Evolutionary conservation across 2,113 vertebrate genomes (phyloP).

Genomic region (Phaethon lepturus): DNA sequence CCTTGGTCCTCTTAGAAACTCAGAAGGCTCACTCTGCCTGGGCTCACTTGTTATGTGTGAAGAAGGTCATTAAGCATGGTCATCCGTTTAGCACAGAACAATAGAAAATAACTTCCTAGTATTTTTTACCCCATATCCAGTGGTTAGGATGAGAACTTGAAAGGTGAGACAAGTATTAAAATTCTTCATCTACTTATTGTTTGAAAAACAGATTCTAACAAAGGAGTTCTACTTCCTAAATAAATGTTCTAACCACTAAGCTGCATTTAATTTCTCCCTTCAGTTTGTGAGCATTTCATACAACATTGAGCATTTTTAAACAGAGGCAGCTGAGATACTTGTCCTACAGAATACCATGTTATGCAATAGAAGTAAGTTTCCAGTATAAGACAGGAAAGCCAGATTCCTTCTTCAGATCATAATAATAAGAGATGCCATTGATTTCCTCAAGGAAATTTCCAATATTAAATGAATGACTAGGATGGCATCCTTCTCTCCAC

Average conservation of each 20-base stretch:
- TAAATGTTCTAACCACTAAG: background rate
- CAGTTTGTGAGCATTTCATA: background rate
- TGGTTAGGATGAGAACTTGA: background rate
- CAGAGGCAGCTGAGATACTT: background rate
- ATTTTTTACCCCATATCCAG: background rate
- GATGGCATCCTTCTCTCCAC: background rate
- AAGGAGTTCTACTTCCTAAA: background rate
- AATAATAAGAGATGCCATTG: background rate
- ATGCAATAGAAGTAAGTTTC: background rate
- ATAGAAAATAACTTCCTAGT: background rate
- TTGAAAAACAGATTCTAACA: background rate
- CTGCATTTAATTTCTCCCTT: background rate
- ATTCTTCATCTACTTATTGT: background rate
- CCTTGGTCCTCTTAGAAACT: background rate
- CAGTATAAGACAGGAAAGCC: background rate
- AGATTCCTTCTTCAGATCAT: background rate
- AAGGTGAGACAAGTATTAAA: background rate
- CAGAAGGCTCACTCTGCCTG: background rate
- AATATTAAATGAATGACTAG: background rate
- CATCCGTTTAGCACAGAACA: background rate
- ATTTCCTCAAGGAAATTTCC: background rate
- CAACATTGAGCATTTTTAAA: background rate
- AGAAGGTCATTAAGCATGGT: accelerated
- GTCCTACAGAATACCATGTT: background rate
- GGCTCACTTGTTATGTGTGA: accelerated